Conservation (phyloP, 2,113 vertebrate genomes). For the Lutjanus erythropterus region DNA sequence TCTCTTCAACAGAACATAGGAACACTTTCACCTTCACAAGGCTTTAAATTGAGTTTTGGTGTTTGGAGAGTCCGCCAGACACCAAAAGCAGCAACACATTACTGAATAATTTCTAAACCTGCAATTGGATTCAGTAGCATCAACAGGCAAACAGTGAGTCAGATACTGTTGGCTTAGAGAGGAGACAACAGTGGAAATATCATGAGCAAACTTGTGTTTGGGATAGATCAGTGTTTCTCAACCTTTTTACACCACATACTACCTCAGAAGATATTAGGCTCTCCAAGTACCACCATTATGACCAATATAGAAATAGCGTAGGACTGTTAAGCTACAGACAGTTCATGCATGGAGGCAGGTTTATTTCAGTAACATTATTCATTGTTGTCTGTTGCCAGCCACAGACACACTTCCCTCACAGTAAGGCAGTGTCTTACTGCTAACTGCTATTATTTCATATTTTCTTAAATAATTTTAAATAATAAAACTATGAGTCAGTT, state of each 20-base stretch:
- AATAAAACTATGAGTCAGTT: not conserved
- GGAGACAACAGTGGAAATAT: not conserved
- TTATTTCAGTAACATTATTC: too few species aligned
- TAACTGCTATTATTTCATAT: too few species aligned
- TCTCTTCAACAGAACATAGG: not conserved
- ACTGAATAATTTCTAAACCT: conserved; percentile 34
- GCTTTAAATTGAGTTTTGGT: conserved; percentile 32
- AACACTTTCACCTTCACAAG: conserved; percentile 10
- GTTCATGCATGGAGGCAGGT: too few species aligned
- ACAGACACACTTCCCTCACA: too few species aligned
- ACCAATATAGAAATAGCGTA: too few species aligned
- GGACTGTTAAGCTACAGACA: too few species aligned
- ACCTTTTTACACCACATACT: too few species aligned
- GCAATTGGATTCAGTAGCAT: not conserved
- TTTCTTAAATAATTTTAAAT: not conserved
- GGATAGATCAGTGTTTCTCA: not conserved
- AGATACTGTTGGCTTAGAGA: not conserved
- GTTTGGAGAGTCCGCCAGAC: conserved; percentile 17
- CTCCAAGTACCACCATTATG: too few species aligned
- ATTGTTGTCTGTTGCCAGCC: too few species aligned
- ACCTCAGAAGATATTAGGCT: too few species aligned
- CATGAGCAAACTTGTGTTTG: too few species aligned
- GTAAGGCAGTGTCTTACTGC: too few species aligned
- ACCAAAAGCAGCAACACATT: not conserved
- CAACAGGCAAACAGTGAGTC: not conserved